phyloP scores from a whole-genome alignment of 2,797 vertebrate genomes.

The Gobionotothen gibberifrons region DNA sequence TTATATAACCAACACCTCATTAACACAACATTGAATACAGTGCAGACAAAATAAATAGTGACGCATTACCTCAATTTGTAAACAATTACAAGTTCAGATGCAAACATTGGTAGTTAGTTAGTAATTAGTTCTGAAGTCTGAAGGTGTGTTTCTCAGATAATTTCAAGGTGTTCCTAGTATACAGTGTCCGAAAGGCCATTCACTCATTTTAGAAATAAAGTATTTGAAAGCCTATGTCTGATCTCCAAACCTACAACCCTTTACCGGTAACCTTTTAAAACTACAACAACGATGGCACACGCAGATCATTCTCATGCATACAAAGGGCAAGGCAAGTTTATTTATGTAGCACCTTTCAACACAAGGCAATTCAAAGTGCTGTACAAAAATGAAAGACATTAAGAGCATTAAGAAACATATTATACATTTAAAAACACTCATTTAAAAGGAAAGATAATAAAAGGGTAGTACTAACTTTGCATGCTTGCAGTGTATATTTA shows the following conservation, averaged over 20 bases:
- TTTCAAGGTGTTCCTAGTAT: neutral
- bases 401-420: too few relatives aligned
- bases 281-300: neutral
- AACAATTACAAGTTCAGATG: neutral
- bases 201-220: neutral
- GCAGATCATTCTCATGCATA: conserved; percentile 22
- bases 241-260: neutral
- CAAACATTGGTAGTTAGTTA: too few relatives aligned
- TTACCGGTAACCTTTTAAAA: neutral
- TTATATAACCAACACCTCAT: neutral
- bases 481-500: conserved; percentile 59
- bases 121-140: too few relatives aligned
- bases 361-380: too few relatives aligned
- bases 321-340: too few relatives aligned
- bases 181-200: neutral
- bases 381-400: too few relatives aligned
- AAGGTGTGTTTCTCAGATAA: neutral
- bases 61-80: neutral
- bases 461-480: conserved; percentile 33
- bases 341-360: too few relatives aligned
- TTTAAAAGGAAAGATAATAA: neutral
- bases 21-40: neutral
- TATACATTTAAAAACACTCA: too few relatives aligned
- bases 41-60: neutral
- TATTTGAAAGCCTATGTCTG: neutral